Base-by-base conservation (phyloP, 2,888 invertebrate genomes). In the Nysson spinosus region DNA sequence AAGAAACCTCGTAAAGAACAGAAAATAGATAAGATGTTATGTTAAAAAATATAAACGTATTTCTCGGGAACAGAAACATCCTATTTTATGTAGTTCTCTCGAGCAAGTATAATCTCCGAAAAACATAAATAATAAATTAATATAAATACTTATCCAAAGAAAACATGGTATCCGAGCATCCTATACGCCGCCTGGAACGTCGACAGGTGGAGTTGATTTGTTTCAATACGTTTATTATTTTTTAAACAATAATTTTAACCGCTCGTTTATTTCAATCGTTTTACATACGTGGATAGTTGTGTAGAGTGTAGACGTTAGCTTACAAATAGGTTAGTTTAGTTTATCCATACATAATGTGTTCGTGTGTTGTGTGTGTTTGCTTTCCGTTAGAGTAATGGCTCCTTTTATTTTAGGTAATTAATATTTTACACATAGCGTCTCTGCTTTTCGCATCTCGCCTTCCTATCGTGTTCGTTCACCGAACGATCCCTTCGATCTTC, bases 211-310 rank as follows among this genome's bases (percentile, higher is more conserved):
- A 34, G 20, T 35, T 20, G 16, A 2, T 63, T 74, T 74, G 72
- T 75, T 71, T 77, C 60, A 77, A 75, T 75, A 76, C 78, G 78
- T 76, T 81, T 77, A 80, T 84, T 85, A 83, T 84, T 85, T 85
- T 85, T 85, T 84, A 85, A 85, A 85, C 85, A 85, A 85, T 85
- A 85, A 83, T 83, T 85, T 85, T 85, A 85, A 85, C 85, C 85
- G 83, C 83, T 84, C 80, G 83, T 85, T 84, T 85, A 85, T 84
- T 85, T 83, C 80, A 83, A 83, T 85, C 80, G 83, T 85, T 85
- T 85, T 85, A 85, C 85, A 85, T 85, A 85, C 81, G 83, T 85
- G 82, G 80, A 85, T 82, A 80, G 77, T 79, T 76, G 79, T 81
- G 81, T 84, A 81, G 81, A 83, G 79, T 84, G 84, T 84, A 82